A percentile compares a stretch with the other conserved stretches of the same genome.
Conservation (phyloP, 2,888 invertebrate genomes). For the Lordiphosa andalusiaca region DNA sequence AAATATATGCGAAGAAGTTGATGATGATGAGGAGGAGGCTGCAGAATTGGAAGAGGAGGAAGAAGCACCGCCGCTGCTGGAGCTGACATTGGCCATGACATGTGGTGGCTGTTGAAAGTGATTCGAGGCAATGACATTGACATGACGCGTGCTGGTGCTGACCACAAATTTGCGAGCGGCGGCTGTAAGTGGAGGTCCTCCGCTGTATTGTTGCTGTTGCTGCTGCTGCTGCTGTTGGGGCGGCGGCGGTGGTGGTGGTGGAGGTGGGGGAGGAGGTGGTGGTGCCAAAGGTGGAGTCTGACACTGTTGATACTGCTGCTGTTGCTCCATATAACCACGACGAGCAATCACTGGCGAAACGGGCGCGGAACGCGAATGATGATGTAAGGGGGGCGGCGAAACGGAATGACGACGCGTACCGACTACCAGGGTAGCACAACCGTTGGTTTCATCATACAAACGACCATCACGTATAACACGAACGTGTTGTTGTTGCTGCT, state of each 20-base stretch:
- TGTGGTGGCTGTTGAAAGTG: constrained; percentile 46
- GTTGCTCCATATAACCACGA: constrained; percentile 54
- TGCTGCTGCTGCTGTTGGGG: constrained; percentile 32
- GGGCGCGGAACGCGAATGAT: constrained; percentile 72
- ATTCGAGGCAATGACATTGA: constrained; percentile 78
- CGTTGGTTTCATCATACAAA: constrained; percentile 75
- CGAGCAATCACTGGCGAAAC: constrained; percentile 66
- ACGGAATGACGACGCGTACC: constrained; percentile 61
- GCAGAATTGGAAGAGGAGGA: constrained; percentile 46
- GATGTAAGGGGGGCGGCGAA: constrained; percentile 73
- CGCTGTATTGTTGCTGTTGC: constrained; percentile 44
- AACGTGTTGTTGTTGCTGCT: constrained; percentile 73
- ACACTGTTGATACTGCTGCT: constrained; percentile 33
- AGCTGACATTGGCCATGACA: constrained; percentile 55
- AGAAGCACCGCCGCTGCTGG: constrained; percentile 42
- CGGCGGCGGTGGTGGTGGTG: constrained; percentile 33
- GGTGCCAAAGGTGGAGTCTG: constrained; percentile 49
- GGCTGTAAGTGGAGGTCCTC: constrained; percentile 51
- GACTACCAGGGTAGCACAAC: constrained; percentile 29
- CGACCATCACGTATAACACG: constrained; percentile 80
- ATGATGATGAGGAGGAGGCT: constrained; percentile 37
- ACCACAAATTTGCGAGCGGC: constrained; percentile 78
- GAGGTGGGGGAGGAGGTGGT: constrained; percentile 41
- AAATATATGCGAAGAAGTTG: constrained; percentile 66
- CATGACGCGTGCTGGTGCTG: constrained; percentile 66